These are phyloP conservation scores for Maniola jurtina DNA, from an alignment of 1,140 invertebrate genomes.

Conservation along the genomic window DNA sequence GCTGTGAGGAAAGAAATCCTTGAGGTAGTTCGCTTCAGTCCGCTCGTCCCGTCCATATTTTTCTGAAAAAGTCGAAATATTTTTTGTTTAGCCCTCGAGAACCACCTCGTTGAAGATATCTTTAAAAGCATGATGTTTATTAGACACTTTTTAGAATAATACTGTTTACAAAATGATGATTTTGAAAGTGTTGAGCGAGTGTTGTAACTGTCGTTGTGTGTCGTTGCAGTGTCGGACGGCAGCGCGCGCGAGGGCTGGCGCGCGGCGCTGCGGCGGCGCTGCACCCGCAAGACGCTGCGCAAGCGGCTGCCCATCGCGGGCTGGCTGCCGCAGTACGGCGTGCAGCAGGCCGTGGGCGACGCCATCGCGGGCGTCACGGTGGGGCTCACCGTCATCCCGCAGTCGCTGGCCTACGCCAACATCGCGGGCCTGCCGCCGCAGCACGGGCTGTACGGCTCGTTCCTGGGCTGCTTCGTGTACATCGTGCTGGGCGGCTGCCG, in stretches of 20 bases:
- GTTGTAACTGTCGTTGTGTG: no score
- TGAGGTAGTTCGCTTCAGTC: no score
- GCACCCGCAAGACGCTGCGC: conserved; percentile 84
- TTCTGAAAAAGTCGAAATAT: no score
- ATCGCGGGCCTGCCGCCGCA: conserved; percentile 89
- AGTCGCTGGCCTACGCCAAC: conserved; percentile 90
- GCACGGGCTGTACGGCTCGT: conserved; percentile 95
- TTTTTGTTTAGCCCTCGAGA: no score
- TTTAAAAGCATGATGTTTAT: no score
- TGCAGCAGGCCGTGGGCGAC: conserved; percentile 85
- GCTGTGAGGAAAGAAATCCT: no score
- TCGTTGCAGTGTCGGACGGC: conserved; percentile 45
- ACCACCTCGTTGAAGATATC: no score
- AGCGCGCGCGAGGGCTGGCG: conserved; percentile 54
- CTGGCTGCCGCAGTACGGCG: conserved; percentile 83
- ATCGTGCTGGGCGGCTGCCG: conserved; percentile 94
- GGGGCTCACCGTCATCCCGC: conserved; percentile 90
- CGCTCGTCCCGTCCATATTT: no score
- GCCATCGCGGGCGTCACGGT: conserved; percentile 92
- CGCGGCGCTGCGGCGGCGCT: conserved; percentile 59
- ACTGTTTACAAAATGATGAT: no score
- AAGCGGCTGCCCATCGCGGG: conserved; percentile 84
- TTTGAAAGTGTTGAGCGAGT: no score
- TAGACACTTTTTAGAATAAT: no score
- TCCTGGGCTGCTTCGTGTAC: conserved; percentile 94